Conservation (phyloP, 2,797 vertebrate species). For the Hipposideros larvatus region DNA sequence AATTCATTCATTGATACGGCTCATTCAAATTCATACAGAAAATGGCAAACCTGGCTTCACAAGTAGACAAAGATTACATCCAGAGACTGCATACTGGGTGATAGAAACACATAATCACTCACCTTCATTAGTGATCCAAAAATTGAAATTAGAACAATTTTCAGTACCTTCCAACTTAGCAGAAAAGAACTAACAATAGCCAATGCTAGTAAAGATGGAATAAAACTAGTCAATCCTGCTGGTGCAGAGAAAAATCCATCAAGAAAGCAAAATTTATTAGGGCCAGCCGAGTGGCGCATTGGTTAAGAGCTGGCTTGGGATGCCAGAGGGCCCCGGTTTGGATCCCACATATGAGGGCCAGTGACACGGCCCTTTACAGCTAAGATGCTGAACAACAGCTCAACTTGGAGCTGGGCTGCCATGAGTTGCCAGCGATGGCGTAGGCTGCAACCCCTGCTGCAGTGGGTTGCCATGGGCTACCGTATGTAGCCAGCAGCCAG, state of each 20-base stretch:
- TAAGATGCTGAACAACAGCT: too few relatives aligned
- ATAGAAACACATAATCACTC: background rate
- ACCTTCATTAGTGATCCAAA: background rate
- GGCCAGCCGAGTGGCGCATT: too few relatives aligned
- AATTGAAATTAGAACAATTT: background rate
- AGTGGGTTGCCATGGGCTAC: too few relatives aligned
- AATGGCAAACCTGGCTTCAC: background rate
- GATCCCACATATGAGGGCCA: too few relatives aligned
- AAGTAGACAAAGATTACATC: background rate
- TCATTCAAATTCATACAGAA: conserved; percentile 20
- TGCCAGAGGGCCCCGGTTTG: too few relatives aligned
- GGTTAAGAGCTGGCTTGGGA: too few relatives aligned
- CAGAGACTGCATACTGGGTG: background rate
- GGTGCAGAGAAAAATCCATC: background rate
- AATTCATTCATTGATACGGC: background rate
- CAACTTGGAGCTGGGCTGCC: too few relatives aligned
- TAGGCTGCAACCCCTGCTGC: too few relatives aligned
- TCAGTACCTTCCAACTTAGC: background rate
- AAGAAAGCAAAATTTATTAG: background rate
- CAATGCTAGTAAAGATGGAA: background rate
- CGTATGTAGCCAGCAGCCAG: too few relatives aligned
- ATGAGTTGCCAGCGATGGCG: too few relatives aligned
- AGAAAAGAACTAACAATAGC: background rate
- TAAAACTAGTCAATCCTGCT: background rate
- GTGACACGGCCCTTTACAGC: too few relatives aligned